Conservation (phyloP, 2,888 invertebrate species). For the Coronaproctus castanopsis region DNA sequence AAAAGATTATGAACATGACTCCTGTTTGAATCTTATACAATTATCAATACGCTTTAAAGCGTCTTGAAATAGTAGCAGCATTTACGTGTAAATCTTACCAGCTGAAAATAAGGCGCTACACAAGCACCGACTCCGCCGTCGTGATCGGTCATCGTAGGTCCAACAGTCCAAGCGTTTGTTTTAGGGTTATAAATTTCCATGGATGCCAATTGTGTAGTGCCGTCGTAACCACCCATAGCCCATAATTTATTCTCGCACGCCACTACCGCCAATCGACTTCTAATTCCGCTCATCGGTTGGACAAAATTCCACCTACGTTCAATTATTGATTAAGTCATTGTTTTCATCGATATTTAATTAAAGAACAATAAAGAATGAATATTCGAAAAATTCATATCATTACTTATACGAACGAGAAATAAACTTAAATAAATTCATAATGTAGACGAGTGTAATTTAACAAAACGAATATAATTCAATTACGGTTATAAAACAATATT, state of each 20-base stretch:
- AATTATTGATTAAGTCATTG: slow-evolving; percentile 8
- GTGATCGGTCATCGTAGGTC: slow-evolving; percentile 60
- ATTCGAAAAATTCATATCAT: background rate
- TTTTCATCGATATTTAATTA: background rate
- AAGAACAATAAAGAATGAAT: background rate
- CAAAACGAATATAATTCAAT: no score
- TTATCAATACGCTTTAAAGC: no score
- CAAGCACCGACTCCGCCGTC: slow-evolving; percentile 81
- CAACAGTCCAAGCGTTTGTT: slow-evolving; percentile 48
- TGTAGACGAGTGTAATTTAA: background rate
- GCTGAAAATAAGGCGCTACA: slow-evolving; percentile 44
- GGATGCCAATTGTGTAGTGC: slow-evolving; percentile 55
- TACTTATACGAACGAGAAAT: no score
- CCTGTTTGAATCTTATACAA: no score
- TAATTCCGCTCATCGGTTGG: slow-evolving; percentile 59
- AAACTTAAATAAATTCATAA: no score
- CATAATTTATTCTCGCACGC: slow-evolving; percentile 66
- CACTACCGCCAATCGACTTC: slow-evolving; percentile 60
- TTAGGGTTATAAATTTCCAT: slow-evolving; percentile 69
- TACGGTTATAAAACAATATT: no score
- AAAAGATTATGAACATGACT: no score
- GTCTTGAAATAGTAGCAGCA: no score
- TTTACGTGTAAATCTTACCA: no score
- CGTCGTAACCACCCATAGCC: slow-evolving; percentile 63
- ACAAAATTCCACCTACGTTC: slow-evolving; percentile 45